Conservation (phyloP, 2,888 invertebrate genomes). For the Drosophila falleni region DNA sequence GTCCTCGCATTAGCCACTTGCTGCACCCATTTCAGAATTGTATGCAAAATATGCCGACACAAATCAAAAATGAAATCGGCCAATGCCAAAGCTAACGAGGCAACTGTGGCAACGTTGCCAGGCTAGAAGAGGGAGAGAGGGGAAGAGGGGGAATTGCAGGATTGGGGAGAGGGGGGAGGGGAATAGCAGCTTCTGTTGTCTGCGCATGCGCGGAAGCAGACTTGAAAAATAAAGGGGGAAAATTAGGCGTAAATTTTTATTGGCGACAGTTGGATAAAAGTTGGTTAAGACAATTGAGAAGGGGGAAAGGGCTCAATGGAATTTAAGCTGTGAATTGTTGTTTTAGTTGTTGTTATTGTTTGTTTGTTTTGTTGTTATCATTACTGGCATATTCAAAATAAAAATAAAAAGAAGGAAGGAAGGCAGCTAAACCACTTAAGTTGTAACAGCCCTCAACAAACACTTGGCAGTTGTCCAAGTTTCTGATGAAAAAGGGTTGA, state of each 20-base stretch:
- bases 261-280: constrained; percentile 67
- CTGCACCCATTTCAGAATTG: constrained; percentile 52
- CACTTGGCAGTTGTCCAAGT: constrained; percentile 23
- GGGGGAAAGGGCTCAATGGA: constrained; percentile 21
- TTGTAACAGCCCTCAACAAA: constrained; percentile 65
- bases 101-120: constrained; percentile 30
- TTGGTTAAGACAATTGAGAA: neutral
- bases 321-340: constrained; percentile 34
- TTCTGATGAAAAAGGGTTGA: constrained; percentile 54
- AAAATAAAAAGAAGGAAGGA: neutral
- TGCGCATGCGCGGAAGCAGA: constrained; percentile 71
- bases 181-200: constrained; percentile 41
- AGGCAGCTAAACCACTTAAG: constrained; percentile 71
- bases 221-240: constrained; percentile 35
- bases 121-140: neutral
- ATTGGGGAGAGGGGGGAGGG: neutral
- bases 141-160: neutral
- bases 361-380: constrained; percentile 8
- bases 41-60: constrained; percentile 79
- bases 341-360: constrained; percentile 6
- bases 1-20: constrained; percentile 67
- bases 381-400: constrained; percentile 24
- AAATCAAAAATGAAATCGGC: constrained; percentile 78
- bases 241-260: constrained; percentile 76
- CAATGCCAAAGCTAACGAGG: constrained; percentile 69